Percentiles rank a stretch among this genome's conserved stretches.
Conservation (phyloP, 1,140 invertebrate species). For the Mizuhopecten yessoensis region DNA sequence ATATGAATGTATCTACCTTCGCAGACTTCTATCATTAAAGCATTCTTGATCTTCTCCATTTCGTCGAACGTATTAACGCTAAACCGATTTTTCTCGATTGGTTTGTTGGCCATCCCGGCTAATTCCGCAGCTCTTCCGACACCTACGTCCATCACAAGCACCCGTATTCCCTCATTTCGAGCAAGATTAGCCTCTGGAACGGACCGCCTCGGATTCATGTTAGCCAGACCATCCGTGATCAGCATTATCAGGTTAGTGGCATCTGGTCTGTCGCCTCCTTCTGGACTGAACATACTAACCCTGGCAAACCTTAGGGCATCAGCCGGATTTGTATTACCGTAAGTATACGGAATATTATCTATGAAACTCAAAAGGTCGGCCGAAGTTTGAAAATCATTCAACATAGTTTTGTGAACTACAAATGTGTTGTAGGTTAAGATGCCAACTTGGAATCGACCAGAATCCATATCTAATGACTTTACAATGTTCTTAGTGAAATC, state of each 20-base stretch:
- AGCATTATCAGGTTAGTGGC: conserved; percentile 60
- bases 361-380: conserved; percentile 46
- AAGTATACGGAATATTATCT: conserved; percentile 53
- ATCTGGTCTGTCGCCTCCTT: conserved; percentile 61
- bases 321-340: conserved; percentile 60
- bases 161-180: conserved; percentile 19
- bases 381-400: conserved; percentile 56
- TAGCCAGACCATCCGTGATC: conserved; percentile 64
- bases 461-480: conserved; percentile 53
- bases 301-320: conserved; percentile 50
- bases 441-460: conserved; percentile 56
- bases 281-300: conserved; percentile 52
- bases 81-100: not conserved
- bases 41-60: not conserved
- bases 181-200: conserved; percentile 52
- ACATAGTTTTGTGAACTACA: conserved; percentile 53
- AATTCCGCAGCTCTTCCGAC: not conserved
- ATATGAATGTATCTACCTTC: not conserved
- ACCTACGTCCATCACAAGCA: not conserved
- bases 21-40: not conserved
- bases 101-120: not conserved
- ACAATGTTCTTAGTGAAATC: conserved; percentile 69
- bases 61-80: not conserved
- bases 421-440: conserved; percentile 59
- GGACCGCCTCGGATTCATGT: conserved; percentile 51